These are phyloP conservation scores for Micoletzkya japonica DNA, from an alignment of 2,888 invertebrate genomes.

Conservation along the genomic window DNA sequence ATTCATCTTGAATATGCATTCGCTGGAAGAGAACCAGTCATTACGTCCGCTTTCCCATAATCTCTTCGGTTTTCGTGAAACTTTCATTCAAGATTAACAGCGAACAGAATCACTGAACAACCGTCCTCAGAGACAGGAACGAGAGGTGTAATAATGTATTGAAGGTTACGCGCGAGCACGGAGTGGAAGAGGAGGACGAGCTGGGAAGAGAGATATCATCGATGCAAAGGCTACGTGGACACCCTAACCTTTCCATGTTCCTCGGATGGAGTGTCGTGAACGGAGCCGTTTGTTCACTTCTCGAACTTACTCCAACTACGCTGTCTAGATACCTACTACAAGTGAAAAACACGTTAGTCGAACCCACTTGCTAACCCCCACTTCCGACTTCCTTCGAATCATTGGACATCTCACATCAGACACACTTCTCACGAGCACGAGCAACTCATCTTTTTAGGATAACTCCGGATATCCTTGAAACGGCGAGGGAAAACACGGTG, in stretches of 20 bases:
- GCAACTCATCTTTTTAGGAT: slow-evolving; percentile 18
- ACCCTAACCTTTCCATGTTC: slow-evolving; percentile 22
- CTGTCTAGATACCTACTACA: slow-evolving; percentile 16
- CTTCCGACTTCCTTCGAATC: not conserved
- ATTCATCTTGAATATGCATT: too few relatives aligned
- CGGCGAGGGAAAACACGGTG: slow-evolving; percentile 4
- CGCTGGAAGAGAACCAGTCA: too few relatives aligned
- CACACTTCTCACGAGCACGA: too few relatives aligned
- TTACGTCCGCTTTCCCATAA: too few relatives aligned
- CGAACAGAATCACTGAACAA: too few relatives aligned
- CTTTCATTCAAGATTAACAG: too few relatives aligned
- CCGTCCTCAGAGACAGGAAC: too few relatives aligned
- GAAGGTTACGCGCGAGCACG: slow-evolving; percentile 24
- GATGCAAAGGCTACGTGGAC: slow-evolving; percentile 23
- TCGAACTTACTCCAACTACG: slow-evolving; percentile 22
- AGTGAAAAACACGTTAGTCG: slow-evolving; percentile 19
- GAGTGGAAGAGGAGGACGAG: slow-evolving; percentile 22
- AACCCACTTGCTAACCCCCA: not conserved
- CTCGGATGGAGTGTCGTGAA: slow-evolving; percentile 21
- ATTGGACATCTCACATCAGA: not conserved
- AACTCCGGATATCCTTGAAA: slow-evolving; percentile 8
- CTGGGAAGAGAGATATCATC: slow-evolving; percentile 19
- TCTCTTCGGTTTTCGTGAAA: too few relatives aligned
- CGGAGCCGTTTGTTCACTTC: slow-evolving; percentile 24
- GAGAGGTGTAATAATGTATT: too few relatives aligned